Percentiles rank a stretch among this genome's conserved stretches.
These are phyloP conservation scores for Conomelus anceps DNA, from an alignment of 2,888 invertebrate genomes.

Conservation along the genomic window DNA sequence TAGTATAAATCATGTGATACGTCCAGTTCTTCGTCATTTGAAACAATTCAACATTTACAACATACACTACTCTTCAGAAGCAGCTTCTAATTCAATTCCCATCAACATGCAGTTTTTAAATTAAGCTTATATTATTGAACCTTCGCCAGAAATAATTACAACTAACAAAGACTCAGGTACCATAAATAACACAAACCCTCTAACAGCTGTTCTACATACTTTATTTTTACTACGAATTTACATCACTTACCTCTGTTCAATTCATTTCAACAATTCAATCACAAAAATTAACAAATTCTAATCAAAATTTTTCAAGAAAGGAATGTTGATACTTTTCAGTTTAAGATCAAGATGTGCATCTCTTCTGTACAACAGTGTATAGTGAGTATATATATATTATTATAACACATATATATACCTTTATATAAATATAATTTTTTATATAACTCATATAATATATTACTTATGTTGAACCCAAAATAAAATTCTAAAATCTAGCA, in stretches of 20 bases:
- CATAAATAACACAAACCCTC: not conserved
- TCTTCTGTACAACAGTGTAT: not conserved
- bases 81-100: not conserved
- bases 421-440: not conserved
- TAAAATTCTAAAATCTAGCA: not conserved
- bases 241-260: not conserved
- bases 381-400: not conserved
- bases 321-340: not conserved
- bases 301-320: not conserved
- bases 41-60: too few species aligned
- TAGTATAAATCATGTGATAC: too few species aligned
- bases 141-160: not conserved
- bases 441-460: not conserved
- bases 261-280: not conserved
- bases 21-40: too few species aligned
- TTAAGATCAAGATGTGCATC: not conserved
- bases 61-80: too few species aligned
- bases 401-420: not conserved
- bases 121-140: not conserved
- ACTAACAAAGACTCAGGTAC: not conserved
- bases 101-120: not conserved
- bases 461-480: not conserved
- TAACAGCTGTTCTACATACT: not conserved
- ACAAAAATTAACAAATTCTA: not conserved
- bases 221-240: not conserved